These are phyloP conservation scores for Tachysurus fulvidraco DNA, from an alignment of 2,113 vertebrate species.

Conservation along the genomic window DNA sequence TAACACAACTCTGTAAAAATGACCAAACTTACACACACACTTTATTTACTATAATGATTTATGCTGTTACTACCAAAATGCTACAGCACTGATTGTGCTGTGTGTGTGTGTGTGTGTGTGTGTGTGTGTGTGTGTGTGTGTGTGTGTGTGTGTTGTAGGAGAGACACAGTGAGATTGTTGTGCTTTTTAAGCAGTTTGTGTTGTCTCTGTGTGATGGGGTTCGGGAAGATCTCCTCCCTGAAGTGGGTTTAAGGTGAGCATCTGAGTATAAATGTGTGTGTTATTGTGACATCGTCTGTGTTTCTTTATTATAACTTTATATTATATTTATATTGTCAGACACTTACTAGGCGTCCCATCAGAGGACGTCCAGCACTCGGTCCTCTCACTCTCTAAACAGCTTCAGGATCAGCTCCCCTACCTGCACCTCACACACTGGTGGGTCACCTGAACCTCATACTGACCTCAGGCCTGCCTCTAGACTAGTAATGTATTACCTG, in stretches of 20 bases:
- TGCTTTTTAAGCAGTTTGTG: constrained; percentile 84
- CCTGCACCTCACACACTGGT: constrained; percentile 93
- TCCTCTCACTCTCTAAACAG: constrained; percentile 74
- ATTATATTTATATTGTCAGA: constrained; percentile 62
- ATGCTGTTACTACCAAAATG: too few relatives aligned
- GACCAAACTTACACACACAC: not conserved
- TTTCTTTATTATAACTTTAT: not conserved
- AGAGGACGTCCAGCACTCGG: constrained; percentile 75
- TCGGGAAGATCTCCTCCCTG: constrained; percentile 70
- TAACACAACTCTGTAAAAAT: not conserved
- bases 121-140: constrained; percentile 39
- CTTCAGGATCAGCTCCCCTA: constrained; percentile 82
- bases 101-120: constrained; percentile 19
- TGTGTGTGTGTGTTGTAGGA: constrained; percentile 72
- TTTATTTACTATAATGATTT: too few relatives aligned
- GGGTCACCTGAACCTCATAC: constrained; percentile 53
- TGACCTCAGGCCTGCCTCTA: not conserved
- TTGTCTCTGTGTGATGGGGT: constrained; percentile 82
- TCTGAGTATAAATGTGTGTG: not conserved
- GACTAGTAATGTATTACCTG: not conserved
- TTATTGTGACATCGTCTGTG: not conserved
- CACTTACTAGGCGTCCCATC: constrained; percentile 84
- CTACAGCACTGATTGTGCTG: not conserved
- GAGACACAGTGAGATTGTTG: constrained; percentile 71
- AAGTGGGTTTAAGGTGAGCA: constrained; percentile 83